Percentiles rank a stretch among this genome's conserved stretches.
phyloP scores from a whole-genome alignment of 2,888 invertebrate genomes.

The Drosophila setosimentum region DNA sequence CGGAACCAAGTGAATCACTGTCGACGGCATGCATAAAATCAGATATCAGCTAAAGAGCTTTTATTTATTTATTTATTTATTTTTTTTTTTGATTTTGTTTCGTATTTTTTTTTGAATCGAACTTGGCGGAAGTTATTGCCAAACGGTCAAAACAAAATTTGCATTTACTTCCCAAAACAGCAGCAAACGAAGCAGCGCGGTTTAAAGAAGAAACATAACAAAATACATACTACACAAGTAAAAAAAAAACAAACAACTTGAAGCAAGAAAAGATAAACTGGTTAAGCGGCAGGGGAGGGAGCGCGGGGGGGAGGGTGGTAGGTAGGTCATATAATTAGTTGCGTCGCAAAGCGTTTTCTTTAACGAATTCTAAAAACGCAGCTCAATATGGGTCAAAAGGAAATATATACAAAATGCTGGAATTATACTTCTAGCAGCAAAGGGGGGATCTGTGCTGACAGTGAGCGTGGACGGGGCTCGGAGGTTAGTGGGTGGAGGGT shows the following conservation, averaged over 20 bases:
- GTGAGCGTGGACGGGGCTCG: background rate
- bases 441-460: background rate
- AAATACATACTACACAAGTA: background rate
- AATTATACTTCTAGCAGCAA: background rate
- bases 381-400: slow-evolving; percentile 52
- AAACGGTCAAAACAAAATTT: slow-evolving; percentile 63
- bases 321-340: slow-evolving; percentile 28
- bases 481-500: background rate
- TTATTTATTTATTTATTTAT: background rate
- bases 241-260: background rate
- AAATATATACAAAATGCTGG: slow-evolving; percentile 6
- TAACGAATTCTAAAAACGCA: slow-evolving; percentile 5
- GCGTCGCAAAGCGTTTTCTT: slow-evolving; percentile 25
- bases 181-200: slow-evolving; percentile 5
- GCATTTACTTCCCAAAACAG: slow-evolving; percentile 76
- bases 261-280: slow-evolving; percentile 35
- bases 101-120: slow-evolving; percentile 14
- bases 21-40: slow-evolving; percentile 20
- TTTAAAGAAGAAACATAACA: slow-evolving; percentile 5
- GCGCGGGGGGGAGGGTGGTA: too few relatives aligned
- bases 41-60: slow-evolving; percentile 19
- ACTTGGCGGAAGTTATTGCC: slow-evolving; percentile 51
- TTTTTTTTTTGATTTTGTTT: slow-evolving; percentile 9
- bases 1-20: slow-evolving; percentile 22
- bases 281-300: slow-evolving; percentile 7